Evolutionary conservation across 2,113 vertebrate species (phyloP), one percentile per base, ranked within the genome.

Genomic region (Onychostoma macrolepis): DNA sequence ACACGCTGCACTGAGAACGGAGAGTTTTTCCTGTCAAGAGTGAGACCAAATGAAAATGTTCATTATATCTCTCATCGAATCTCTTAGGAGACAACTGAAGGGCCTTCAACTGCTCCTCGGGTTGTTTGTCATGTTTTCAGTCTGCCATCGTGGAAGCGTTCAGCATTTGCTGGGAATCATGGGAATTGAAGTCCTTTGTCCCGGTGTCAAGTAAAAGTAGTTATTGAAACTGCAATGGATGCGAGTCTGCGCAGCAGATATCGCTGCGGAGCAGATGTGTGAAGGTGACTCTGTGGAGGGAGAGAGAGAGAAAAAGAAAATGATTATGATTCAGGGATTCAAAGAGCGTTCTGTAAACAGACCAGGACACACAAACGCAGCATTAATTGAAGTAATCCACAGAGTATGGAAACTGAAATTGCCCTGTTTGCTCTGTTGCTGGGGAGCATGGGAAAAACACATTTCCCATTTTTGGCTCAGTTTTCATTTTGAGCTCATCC

Each of bases 11-110:
- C 41, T 21, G 61, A 45, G 38, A 82, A 45, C 2, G 26, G 33
- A 67, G 43, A 48, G 41, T 71, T 61, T 48, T 43, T 76, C 56
- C 56, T 77, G 71, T 69, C 48, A 86, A 33, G 43, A 72, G 36
- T 41, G 36, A 26, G 76, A 45, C 33, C 38, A 58, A 77, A 61
- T 69, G 85, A 81, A 80, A 45, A 41, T 61, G 76, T 80, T 77
- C 69, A 80, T 79, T 76, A 87, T 87, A 89, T 87, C 80, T 30
- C 43, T 69, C 26, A 53, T 11, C 12, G 36, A 72, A 86, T 93
- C 87, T 78, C 74, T 17, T 12, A 74, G 75, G 38, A 38, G 17
- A 19, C 24, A 72, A 61, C 61, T 48, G 28, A 26, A 85, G 80
- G 38, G 72, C 30, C 65, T 74, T 38, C 4, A 41, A 36, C 33